Percentiles rank a stretch among this genome's conserved stretches.
These are phyloP conservation scores for Acronicta alni DNA, from an alignment of 2,888 invertebrate genomes.

Conservation along the genomic window DNA sequence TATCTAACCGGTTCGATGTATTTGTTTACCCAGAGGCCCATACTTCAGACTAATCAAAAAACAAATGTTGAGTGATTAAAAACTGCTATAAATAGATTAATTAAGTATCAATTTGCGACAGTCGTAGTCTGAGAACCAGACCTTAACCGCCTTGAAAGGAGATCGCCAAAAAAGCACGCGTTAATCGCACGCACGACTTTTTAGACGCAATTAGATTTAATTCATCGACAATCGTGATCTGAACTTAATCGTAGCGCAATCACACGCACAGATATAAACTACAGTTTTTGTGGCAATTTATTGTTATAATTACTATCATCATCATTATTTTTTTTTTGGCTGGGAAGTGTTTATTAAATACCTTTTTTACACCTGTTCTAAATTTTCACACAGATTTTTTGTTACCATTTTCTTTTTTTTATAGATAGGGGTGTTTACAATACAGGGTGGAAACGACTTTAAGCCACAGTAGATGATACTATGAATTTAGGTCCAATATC, in stretches of 20 bases:
- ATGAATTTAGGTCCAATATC: too few relatives aligned
- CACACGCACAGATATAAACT: conserved; percentile 46
- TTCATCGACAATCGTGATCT: conserved; percentile 66
- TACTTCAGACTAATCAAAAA: not conserved
- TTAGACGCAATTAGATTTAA: conserved; percentile 73
- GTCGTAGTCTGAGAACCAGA: conserved; percentile 43
- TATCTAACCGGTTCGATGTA: too few relatives aligned
- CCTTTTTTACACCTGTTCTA: conserved; percentile 1
- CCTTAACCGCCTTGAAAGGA: conserved; percentile 64
- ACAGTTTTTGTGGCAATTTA: conserved; percentile 40
- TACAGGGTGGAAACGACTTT: too few relatives aligned
- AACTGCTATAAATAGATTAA: conserved; percentile 17
- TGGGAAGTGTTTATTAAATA: not conserved
- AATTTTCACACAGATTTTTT: not conserved
- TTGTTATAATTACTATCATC: conserved; percentile 30
- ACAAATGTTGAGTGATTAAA: conserved; percentile 13
- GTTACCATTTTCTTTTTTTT: not conserved
- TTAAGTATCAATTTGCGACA: conserved; percentile 16
- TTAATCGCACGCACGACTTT: conserved; percentile 62
- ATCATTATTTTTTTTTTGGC: conserved; percentile 23
- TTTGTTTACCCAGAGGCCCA: too few relatives aligned
- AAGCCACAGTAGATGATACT: too few relatives aligned
- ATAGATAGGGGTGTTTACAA: too few relatives aligned
- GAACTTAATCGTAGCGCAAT: conserved; percentile 52
- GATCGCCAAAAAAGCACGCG: conserved; percentile 64